Evolutionary conservation across 2,888 invertebrate species (phyloP).

Genomic region (Leucoma salicis): DNA sequence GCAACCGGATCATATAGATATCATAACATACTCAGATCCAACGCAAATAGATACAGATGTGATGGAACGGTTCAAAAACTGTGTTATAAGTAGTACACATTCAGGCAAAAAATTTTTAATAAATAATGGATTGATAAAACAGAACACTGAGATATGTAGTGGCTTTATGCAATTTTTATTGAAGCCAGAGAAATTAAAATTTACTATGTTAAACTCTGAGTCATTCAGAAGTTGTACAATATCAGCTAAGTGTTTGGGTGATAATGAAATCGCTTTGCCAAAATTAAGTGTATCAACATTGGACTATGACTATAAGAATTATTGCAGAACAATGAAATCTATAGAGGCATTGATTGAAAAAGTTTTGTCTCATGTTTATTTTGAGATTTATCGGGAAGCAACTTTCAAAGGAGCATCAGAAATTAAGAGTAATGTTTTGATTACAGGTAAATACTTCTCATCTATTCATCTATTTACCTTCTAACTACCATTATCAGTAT

Average conservation of each 20-base stretch:
- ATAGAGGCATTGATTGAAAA: slow-evolving; percentile 65
- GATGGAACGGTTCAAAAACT: slow-evolving; percentile 75
- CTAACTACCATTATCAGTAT: no score
- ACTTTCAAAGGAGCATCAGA: slow-evolving; percentile 65
- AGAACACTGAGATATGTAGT: slow-evolving; percentile 58
- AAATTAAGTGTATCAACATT: slow-evolving; percentile 46
- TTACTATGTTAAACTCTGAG: slow-evolving; percentile 74
- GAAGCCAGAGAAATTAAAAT: slow-evolving; percentile 70
- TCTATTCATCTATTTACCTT: no score
- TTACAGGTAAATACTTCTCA: slow-evolving; percentile 67
- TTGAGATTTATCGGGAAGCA: slow-evolving; percentile 70
- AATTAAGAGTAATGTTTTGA: slow-evolving; percentile 69
- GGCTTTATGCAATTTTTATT: slow-evolving; percentile 67
- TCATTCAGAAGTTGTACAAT: slow-evolving; percentile 77
- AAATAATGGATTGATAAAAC: slow-evolving; percentile 76
- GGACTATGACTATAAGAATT: slow-evolving; percentile 66
- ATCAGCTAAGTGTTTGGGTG: slow-evolving; percentile 57
- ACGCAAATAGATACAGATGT: slow-evolving; percentile 54
- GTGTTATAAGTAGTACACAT: slow-evolving; percentile 72
- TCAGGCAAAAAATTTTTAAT: slow-evolving; percentile 77
- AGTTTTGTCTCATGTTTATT: slow-evolving; percentile 57
- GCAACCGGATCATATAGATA: slow-evolving; percentile 72
- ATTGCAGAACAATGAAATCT: slow-evolving; percentile 76
- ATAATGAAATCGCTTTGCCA: slow-evolving; percentile 51
- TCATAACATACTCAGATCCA: slow-evolving; percentile 69